These are phyloP conservation scores for Drosophila mayaguana DNA, from an alignment of 2,888 invertebrate genomes.

Conservation along the genomic window DNA sequence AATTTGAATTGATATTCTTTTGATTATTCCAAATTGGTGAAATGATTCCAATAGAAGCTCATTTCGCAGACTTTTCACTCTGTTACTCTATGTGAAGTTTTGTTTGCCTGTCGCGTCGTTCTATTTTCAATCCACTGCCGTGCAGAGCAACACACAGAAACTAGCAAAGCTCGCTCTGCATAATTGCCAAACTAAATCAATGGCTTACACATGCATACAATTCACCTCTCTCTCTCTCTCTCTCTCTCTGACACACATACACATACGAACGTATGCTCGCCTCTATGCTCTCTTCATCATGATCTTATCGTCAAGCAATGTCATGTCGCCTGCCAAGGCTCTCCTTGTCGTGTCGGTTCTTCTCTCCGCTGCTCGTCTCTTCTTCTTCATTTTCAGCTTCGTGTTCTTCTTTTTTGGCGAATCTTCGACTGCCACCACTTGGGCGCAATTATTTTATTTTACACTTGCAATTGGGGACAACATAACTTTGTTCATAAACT, in stretches of 20 bases:
- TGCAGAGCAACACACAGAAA: slow-evolving; percentile 46
- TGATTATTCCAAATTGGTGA: neutral
- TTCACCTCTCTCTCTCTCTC: slow-evolving; percentile 14
- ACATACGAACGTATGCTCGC: slow-evolving; percentile 40
- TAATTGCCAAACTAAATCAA: slow-evolving; percentile 80
- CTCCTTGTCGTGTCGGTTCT: slow-evolving; percentile 21
- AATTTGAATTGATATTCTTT: neutral
- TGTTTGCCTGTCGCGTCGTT: slow-evolving; percentile 57
- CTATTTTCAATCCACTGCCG: slow-evolving; percentile 69
- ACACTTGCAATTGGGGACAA: slow-evolving; percentile 67
- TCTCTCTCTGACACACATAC: slow-evolving; percentile 10
- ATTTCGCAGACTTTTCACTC: neutral
- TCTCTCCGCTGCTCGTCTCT: neutral
- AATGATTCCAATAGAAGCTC: neutral
- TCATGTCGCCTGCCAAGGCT: slow-evolving; percentile 78
- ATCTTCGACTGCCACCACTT: slow-evolving; percentile 56
- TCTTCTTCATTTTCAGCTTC: neutral
- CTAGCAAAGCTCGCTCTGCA: slow-evolving; percentile 51
- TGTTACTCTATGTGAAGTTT: neutral
- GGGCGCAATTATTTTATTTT: slow-evolving; percentile 78
- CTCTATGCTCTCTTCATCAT: slow-evolving; percentile 74
- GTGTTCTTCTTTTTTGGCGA: slow-evolving; percentile 21
- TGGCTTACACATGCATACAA: slow-evolving; percentile 59
- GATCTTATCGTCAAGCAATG: slow-evolving; percentile 77
- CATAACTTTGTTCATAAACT: slow-evolving; percentile 55